A percentile compares a stretch with the other conserved stretches of the same genome.
phyloP scores from a whole-genome alignment of 1,140 invertebrate genomes.

The Panulirus ornatus region DNA sequence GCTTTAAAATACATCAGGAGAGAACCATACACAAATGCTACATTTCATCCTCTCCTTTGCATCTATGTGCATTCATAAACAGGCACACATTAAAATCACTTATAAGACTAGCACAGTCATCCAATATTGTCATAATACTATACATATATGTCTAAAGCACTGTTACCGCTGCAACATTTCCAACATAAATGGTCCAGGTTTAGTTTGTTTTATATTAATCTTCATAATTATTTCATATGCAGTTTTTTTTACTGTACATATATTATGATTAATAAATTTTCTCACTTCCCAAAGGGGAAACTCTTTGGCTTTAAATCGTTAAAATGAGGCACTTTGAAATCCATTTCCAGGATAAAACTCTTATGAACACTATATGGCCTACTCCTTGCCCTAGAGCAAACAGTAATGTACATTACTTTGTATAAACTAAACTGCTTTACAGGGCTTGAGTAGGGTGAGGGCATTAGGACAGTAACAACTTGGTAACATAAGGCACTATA shows the following conservation, averaged over 20 bases:
- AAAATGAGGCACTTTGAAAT: constrained; percentile 53
- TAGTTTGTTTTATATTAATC: constrained; percentile 13
- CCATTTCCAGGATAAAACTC: constrained; percentile 38
- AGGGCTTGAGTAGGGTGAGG: neutral
- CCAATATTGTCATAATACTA: neutral
- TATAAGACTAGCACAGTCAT: too few species aligned
- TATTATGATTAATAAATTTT: constrained; percentile 46
- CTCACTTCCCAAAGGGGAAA: constrained; percentile 28
- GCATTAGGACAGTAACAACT: constrained; percentile 26
- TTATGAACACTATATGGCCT: constrained; percentile 21
- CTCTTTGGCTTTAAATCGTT: constrained; percentile 60
- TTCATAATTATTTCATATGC: constrained; percentile 19
- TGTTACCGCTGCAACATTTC: constrained; percentile 33
- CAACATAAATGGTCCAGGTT: constrained; percentile 28
- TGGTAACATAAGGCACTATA: constrained; percentile 59
- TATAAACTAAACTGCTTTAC: neutral
- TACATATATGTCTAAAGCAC: neutral
- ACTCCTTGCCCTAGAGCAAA: neutral
- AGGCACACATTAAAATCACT: neutral
- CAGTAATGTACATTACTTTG: neutral
- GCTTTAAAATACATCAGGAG: neutral
- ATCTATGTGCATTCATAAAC: neutral
- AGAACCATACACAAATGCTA: neutral
- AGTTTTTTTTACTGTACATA: constrained; percentile 55
- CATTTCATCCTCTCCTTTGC: neutral